Evolutionary conservation across 2,888 invertebrate species (phyloP).

Genomic region (Stictocephala bisonia): DNA sequence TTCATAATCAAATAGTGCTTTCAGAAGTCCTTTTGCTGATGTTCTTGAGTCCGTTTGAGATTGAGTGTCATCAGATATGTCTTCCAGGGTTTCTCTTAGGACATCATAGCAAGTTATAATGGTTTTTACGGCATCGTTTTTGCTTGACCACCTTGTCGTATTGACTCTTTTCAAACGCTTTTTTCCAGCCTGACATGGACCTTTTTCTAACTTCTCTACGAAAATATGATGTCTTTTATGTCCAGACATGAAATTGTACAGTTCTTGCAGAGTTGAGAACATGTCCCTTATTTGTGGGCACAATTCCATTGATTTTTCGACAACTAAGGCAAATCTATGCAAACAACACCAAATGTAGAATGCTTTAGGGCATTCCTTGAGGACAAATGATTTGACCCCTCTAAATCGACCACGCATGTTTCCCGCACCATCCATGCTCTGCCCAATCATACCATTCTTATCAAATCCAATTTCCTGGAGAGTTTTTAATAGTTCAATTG

Average conservation of each 20-base stretch:
- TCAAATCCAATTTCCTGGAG: background rate
- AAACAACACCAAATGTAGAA: constrained; percentile 28
- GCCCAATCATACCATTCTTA: constrained; percentile 9
- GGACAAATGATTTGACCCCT: background rate
- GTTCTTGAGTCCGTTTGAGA: constrained; percentile 9
- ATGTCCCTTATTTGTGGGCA: constrained; percentile 35
- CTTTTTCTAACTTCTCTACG: constrained; percentile 19
- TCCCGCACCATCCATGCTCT: constrained; percentile 37
- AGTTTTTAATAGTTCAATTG: background rate
- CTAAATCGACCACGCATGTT: constrained; percentile 29
- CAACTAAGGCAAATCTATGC: constrained; percentile 19
- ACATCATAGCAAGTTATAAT: constrained; percentile 18
- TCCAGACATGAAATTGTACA: constrained; percentile 28
- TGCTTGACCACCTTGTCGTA: constrained; percentile 26
- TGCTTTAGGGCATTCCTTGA: constrained; percentile 6
- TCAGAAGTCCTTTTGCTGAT: constrained; percentile 17
- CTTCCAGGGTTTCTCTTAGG: constrained; percentile 17
- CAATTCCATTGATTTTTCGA: constrained; percentile 32
- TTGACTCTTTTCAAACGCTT: constrained; percentile 35
- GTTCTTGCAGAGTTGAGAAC: constrained; percentile 35
- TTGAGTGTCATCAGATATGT: constrained; percentile 32
- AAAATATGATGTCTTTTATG: constrained; percentile 16
- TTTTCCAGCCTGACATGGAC: background rate
- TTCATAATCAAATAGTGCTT: constrained; percentile 9
- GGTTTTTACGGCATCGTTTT: constrained; percentile 27